Evolutionary conservation across 2,888 invertebrate genomes (phyloP).

Genomic region (Dusona sp.): DNA sequence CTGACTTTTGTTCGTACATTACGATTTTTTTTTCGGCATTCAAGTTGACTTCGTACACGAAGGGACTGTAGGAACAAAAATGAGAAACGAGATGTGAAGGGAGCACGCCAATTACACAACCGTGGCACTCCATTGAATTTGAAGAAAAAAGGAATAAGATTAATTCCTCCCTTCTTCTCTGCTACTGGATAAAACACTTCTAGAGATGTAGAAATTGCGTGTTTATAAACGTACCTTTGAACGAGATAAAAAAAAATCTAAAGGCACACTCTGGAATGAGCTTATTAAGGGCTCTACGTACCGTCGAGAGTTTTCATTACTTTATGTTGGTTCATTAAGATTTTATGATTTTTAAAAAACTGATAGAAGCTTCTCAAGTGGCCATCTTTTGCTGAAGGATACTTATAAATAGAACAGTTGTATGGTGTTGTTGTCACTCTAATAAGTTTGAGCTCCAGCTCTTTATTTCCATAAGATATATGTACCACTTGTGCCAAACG

Average conservation of each 20-base stretch:
- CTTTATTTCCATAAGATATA: background rate
- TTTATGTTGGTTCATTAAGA: background rate
- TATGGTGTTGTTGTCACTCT: too few relatives aligned
- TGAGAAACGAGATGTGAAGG: constrained; percentile 61
- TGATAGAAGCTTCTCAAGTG: background rate
- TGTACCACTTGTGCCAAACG: background rate
- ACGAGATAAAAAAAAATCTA: background rate
- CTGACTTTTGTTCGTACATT: constrained; percentile 73
- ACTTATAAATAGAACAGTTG: background rate
- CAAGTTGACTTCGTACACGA: constrained; percentile 42
- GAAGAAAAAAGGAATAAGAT: constrained; percentile 47
- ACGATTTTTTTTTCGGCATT: constrained; percentile 36
- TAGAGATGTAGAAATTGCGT: background rate
- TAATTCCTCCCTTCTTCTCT: background rate
- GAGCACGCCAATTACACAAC: constrained; percentile 73
- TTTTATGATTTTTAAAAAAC: background rate
- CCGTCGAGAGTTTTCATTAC: background rate
- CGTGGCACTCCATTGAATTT: constrained; percentile 46
- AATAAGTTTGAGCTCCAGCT: background rate
- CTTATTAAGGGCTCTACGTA: background rate
- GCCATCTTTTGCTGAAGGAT: background rate
- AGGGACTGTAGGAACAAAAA: constrained; percentile 43
- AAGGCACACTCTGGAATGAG: background rate
- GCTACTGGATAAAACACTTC: background rate
- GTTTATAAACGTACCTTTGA: background rate